A percentile compares a stretch with the other conserved stretches of the same genome.
phyloP scores from a whole-genome alignment of 2,888 invertebrate genomes.

The Plebejus anna region DNA sequence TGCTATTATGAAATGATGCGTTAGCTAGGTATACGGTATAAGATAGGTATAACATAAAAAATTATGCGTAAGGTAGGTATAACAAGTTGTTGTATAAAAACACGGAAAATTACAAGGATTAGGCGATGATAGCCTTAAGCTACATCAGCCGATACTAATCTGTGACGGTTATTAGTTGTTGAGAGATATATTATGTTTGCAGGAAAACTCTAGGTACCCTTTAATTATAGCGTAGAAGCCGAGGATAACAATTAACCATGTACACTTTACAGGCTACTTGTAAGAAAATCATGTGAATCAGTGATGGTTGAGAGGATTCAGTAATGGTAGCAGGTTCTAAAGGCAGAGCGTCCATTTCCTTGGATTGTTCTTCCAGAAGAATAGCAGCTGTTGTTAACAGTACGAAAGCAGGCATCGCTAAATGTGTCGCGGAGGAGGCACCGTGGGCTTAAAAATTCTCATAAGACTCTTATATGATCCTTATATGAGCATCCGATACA shows the following conservation, averaged over 20 bases:
- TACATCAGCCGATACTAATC: background rate
- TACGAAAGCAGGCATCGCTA: too few species aligned
- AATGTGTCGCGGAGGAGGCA: background rate
- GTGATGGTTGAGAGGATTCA: too few species aligned
- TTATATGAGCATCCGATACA: too few species aligned
- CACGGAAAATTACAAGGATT: slow-evolving; percentile 6
- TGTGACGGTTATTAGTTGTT: background rate
- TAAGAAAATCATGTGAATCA: too few species aligned
- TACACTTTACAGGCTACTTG: too few species aligned
- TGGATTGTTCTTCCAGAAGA: too few species aligned
- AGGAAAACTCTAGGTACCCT: background rate
- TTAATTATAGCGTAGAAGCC: background rate
- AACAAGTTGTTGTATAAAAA: background rate
- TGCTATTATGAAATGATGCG: background rate
- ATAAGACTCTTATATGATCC: background rate
- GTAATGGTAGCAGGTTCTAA: background rate
- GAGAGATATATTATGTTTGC: slow-evolving; percentile 1
- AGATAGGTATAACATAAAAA: background rate
- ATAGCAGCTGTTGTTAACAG: too few species aligned
- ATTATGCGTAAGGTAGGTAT: background rate
- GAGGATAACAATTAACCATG: too few species aligned
- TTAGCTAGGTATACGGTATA: background rate
- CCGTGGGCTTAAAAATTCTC: background rate
- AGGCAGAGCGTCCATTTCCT: too few species aligned
- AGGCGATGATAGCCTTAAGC: background rate